Evolutionary conservation across 1,140 invertebrate genomes (phyloP), one percentile per base, ranked within the genome.

Genomic region (Drosophila arawakana): DNA sequence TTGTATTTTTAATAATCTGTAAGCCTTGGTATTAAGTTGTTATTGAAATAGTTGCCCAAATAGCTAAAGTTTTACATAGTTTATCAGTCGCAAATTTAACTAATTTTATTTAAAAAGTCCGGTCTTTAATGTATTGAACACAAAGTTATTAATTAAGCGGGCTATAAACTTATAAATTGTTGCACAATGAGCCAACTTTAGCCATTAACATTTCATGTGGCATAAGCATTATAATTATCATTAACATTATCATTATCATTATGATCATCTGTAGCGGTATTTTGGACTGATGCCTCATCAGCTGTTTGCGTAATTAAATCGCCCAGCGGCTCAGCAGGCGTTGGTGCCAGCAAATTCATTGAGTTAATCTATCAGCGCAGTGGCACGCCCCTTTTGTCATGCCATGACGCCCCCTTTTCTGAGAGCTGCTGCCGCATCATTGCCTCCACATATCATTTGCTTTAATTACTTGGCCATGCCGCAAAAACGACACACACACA

Each of bases 321-420:
- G n/a, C 21, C 18, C 57, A 25, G 15, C 10, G 54, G 41, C 41
- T 59, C 57, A 59, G 57, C 57, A 44, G 57, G 57, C 35, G 15
- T 21, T 35, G 63, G 60, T 85, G 81, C 82, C 82, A 86, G 60
- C 66, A 63, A 73, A 59, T 79, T 61, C 69, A 81, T 81, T 73
- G 68, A 78, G 75, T 85, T 85, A 85, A 85, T 85, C 82, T 86
- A 85, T 85, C 82, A 85, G 80, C 78, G 61, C 50, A 70, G 49
- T 62, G 61, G 15, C 63, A 58, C 76, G 34, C 52, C 60, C 35
- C n/a, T 44, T 21, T 21, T 1, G 18, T 21, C 18, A 21, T 21
- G 18, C 18, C 18, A 21, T 21, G 18, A 41, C 39, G 10, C 9
- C 39, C 9, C 39, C 9, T 11, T 39, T 10, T 41, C 25, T 0